Evolutionary conservation across 2,888 invertebrate species (phyloP).

Genomic region (Liopterus haemorrhoidalis): DNA sequence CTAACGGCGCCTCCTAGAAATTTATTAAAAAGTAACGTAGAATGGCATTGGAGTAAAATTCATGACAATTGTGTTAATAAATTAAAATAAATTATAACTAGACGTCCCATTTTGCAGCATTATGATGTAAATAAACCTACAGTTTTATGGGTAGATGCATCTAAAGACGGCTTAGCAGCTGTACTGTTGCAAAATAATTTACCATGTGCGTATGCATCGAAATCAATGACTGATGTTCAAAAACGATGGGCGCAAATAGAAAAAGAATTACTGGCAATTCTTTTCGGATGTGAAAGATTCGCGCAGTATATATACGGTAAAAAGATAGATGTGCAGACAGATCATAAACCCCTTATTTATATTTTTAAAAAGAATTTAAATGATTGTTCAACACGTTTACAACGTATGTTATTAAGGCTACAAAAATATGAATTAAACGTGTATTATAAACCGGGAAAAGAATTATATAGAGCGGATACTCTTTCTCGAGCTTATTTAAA

Average conservation of each 20-base stretch:
- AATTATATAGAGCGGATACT: no score
- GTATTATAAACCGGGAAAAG: no score
- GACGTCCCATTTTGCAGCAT: conserved; percentile 16
- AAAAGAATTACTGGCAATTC: conserved; percentile 19
- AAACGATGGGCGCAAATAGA: conserved; percentile 22
- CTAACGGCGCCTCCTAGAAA: conserved; percentile 14
- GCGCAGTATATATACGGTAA: conserved; percentile 9
- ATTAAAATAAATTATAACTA: conserved; percentile 15
- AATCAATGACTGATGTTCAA: conserved; percentile 14
- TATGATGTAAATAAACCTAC: conserved; percentile 16
- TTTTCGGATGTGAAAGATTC: conserved; percentile 19
- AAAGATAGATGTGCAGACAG: conserved; percentile 4
- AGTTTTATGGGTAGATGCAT: conserved; percentile 18
- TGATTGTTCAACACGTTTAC: conserved; percentile 13
- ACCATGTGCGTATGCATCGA: conserved; percentile 20
- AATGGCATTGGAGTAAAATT: conserved; percentile 13
- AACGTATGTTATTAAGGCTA: conserved; percentile 14
- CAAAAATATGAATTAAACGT: conserved; percentile 21
- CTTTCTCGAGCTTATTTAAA: no score
- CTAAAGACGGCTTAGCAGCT: conserved; percentile 16
- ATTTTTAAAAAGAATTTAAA: conserved; percentile 20
- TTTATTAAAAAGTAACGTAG: conserved; percentile 6
- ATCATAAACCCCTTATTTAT: conserved; percentile 19
- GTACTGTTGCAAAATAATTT: conserved; percentile 9
- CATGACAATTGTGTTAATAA: conserved; percentile 13